phyloP scores from a whole-genome alignment of 2,113 vertebrate species.

The Corvus hawaiiensis region DNA sequence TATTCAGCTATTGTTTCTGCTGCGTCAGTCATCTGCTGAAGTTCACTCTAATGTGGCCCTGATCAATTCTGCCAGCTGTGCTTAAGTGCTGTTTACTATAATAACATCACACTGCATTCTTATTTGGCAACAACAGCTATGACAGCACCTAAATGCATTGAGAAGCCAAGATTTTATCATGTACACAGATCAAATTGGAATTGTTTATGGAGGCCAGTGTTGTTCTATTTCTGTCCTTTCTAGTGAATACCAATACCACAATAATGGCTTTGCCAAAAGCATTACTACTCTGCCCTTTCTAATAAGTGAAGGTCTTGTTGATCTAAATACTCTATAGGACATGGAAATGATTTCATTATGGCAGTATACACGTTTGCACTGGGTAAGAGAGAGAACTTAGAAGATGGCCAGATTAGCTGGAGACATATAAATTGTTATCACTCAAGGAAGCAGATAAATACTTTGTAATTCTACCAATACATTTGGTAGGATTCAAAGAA shows the following conservation, averaged over 20 bases:
- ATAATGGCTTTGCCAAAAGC: conserved; percentile 70
- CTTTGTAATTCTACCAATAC: neutral
- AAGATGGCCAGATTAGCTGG: neutral
- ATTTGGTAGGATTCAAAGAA: neutral
- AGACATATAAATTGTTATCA: neutral
- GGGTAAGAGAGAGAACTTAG: neutral
- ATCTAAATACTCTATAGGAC: conserved; percentile 64
- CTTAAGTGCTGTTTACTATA: conserved; percentile 93
- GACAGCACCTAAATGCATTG: conserved; percentile 76
- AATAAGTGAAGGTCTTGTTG: conserved; percentile 70
- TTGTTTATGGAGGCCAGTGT: conserved; percentile 71
- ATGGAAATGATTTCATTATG: conserved; percentile 63
- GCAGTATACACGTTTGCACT: conserved; percentile 6
- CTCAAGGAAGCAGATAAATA: neutral
- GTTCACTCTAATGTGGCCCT: conserved; percentile 85
- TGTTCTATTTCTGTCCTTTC: conserved; percentile 76
- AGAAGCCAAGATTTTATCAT: conserved; percentile 80
- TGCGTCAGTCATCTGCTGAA: conserved; percentile 88
- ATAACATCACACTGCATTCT: conserved; percentile 84
- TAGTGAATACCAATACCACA: conserved; percentile 70
- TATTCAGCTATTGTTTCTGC: conserved; percentile 96
- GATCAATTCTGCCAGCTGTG: conserved; percentile 94
- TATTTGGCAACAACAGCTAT: conserved; percentile 80
- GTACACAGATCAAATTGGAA: conserved; percentile 74
- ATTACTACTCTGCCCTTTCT: conserved; percentile 67